These are phyloP conservation scores for Megaustenia siamemsis DNA, from an alignment of 2,888 invertebrate genomes.

Conservation along the genomic window DNA sequence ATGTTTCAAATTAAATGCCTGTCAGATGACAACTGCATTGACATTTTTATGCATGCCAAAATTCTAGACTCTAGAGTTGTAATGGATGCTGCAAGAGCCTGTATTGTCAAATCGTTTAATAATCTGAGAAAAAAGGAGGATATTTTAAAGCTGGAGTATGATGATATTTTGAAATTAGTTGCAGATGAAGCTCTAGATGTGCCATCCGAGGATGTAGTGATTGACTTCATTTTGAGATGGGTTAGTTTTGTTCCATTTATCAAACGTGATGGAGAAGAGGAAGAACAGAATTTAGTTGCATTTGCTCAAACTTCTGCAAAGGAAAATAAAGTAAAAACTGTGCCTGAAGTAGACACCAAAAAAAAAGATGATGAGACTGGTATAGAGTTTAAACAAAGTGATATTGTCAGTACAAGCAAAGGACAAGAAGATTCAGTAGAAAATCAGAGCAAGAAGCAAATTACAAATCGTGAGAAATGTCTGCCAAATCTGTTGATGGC, in stretches of 20 bases:
- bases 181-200: not conserved
- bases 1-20: slow-evolving; percentile 1
- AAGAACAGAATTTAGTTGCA: not conserved
- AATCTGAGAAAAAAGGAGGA: slow-evolving; percentile 10
- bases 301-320: too few species aligned
- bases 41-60: slow-evolving; percentile 28
- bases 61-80: not conserved
- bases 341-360: too few species aligned
- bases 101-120: slow-evolving; percentile 18
- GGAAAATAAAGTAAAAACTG: too few species aligned
- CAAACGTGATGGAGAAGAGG: not conserved
- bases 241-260: not conserved
- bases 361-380: too few species aligned
- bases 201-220: slow-evolving; percentile 30
- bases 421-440: not conserved
- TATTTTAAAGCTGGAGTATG: slow-evolving; percentile 23
- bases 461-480: not conserved
- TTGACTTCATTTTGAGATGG: slow-evolving; percentile 27
- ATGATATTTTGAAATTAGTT: slow-evolving; percentile 11
- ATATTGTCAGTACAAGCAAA: not conserved
- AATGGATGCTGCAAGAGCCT: not conserved
- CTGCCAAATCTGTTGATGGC: slow-evolving; percentile 7
- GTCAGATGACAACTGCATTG: slow-evolving; percentile 22
- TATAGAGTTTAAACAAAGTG: not conserved
- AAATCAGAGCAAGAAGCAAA: not conserved